phyloP scores from a whole-genome alignment of 2,113 vertebrate species.

The Meriones unguiculatus region DNA sequence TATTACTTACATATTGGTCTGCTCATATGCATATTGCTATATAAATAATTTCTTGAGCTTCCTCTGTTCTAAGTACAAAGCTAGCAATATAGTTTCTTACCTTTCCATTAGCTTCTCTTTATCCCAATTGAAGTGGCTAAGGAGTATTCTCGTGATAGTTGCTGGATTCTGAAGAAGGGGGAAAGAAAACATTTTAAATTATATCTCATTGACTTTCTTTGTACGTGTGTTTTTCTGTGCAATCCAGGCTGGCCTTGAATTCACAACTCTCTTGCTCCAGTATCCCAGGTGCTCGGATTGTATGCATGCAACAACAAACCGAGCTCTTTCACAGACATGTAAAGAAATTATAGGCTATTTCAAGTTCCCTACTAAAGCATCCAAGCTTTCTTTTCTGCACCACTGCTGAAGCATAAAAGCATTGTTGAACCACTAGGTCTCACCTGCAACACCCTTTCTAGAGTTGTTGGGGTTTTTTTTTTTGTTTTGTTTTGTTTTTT shows the following conservation, averaged over 20 bases:
- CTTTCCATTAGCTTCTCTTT: constrained; percentile 99
- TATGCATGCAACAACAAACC: not conserved
- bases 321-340: constrained; percentile 38
- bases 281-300: not conserved
- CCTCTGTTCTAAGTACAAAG: constrained; percentile 50
- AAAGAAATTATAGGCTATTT: constrained; percentile 38
- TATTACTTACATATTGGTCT: not conserved
- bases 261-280: not conserved
- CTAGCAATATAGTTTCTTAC: constrained; percentile 85
- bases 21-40: not conserved
- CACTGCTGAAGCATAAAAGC: not conserved
- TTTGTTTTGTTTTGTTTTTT: no score
- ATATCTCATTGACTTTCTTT: constrained; percentile 30
- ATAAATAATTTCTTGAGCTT: constrained; percentile 25
- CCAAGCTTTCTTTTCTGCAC: constrained; percentile 23
- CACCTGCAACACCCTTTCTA: not conserved
- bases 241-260: not conserved
- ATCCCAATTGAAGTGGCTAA: constrained; percentile 99
- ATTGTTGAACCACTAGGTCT: not conserved
- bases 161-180: constrained; percentile 94
- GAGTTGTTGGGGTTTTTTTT: no score
- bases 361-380: constrained; percentile 13
- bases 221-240: not conserved
- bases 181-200: constrained; percentile 74
- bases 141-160: constrained; percentile 99